Base-by-base conservation (phyloP, 1,140 invertebrate genomes). In the Arctopsyche grandis region DNA sequence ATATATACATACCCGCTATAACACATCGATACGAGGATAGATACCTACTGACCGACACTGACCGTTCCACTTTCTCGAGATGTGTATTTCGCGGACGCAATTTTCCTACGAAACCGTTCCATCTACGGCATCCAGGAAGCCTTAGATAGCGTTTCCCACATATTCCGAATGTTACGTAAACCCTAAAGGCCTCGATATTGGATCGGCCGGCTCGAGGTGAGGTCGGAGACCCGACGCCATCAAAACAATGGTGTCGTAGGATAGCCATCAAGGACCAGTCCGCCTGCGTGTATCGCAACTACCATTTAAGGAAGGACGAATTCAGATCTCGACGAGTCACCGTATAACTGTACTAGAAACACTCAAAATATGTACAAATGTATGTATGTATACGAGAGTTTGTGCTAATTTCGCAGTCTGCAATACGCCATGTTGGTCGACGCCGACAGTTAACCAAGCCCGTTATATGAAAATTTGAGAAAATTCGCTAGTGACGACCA, bases 221-320 rank as follows among this genome's bases (percentile, higher is more conserved):
- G 76, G 43, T 77, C 60, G 21, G 3, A 43, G 76, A 77, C 60
- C 60, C 66, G 43, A 9, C 24, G 22, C 22, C 66, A 69, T 69
- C 66, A 56, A 69, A 69, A 77, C 56, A 76, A 76, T 58, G 22
- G 24, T n/a, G 26, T 43, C 43, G 44, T 74, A 74, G 75, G 75
- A 76, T 26, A 46, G 24, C 7, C 46, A 14, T 46, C 58, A 60
- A 43, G 75, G 75, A 76, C 75, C 75, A 66, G 60, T 66, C 75
- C 75, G 75, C 75, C 75, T 76, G 10, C 58, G 9, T 26, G n/a
- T n/a, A 60, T 63, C 74, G 12, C 9, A 73, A 16, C 29, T 58
- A 12, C 75, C 75, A 74, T 74, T 74, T 74, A 74, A 26, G 71
- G 71, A 74, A 74, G 71, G 71, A 74, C 71, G 22, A 56, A 74